Conservation (phyloP, 2,113 vertebrate species). For the Poecile atricapillus region DNA sequence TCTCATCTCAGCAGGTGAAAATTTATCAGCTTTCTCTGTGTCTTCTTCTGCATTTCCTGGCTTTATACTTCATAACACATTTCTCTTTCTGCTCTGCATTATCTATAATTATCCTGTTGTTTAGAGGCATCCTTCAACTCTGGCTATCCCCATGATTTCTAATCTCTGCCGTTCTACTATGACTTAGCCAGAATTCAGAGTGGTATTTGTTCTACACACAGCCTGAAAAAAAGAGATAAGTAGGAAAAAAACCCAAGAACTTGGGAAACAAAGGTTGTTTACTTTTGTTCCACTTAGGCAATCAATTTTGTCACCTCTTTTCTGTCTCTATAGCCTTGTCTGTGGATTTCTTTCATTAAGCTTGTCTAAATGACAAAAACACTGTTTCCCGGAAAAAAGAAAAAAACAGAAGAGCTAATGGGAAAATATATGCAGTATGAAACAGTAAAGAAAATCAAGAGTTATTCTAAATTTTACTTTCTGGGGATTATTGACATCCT, state of each 20-base stretch:
- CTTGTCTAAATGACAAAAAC: background rate
- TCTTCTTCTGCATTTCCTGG: background rate
- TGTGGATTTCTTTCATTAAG: background rate
- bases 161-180: background rate
- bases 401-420: background rate
- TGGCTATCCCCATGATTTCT: background rate
- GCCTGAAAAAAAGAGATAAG: background rate
- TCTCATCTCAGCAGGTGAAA: background rate
- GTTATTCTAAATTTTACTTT: background rate
- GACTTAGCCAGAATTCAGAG: background rate
- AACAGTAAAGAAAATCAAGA: background rate
- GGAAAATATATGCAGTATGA: background rate
- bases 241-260: background rate
- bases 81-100: background rate
- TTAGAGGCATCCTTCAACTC: background rate
- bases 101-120: background rate
- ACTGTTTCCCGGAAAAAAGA: background rate
- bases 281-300: background rate
- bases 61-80: background rate
- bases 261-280: background rate
- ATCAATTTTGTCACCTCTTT: background rate
- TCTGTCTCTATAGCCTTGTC: background rate
- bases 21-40: background rate
- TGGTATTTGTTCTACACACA: background rate
- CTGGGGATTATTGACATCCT: accelerated